These are phyloP conservation scores for Trachelus troglodyta DNA, from an alignment of 2,888 invertebrate genomes.

Conservation along the genomic window DNA sequence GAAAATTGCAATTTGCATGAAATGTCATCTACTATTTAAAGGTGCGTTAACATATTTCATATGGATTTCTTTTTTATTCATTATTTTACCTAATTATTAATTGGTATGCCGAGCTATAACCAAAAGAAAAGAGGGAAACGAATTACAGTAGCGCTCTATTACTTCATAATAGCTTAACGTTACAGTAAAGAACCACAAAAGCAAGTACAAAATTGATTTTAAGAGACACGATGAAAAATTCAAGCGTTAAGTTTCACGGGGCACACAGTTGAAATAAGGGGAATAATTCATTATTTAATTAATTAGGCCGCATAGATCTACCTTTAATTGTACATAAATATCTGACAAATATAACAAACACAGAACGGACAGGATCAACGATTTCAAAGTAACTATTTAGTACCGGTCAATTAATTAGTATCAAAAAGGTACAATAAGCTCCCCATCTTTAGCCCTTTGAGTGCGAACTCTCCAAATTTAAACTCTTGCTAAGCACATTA, in stretches of 20 bases:
- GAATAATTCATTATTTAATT: neutral
- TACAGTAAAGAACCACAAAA: neutral
- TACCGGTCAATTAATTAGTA: constrained; percentile 28
- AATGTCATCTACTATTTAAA: neutral
- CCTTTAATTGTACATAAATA: constrained; percentile 33
- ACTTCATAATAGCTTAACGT: neutral
- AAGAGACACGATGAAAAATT: neutral
- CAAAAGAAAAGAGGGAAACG: neutral
- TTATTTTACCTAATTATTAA: neutral
- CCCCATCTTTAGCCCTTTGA: constrained; percentile 24
- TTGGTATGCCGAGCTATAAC: neutral
- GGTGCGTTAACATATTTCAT: neutral
- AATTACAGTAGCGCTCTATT: neutral
- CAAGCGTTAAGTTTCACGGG: neutral
- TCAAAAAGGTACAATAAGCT: constrained; percentile 38
- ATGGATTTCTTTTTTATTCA: neutral
- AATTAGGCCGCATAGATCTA: neutral
- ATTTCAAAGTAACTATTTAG: constrained; percentile 5
- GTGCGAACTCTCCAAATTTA: no score
- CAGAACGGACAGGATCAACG: constrained; percentile 9
- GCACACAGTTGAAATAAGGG: neutral
- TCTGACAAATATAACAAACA: constrained; percentile 33
- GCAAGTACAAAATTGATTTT: neutral
- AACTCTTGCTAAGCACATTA: no score
- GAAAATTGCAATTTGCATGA: neutral